Evolutionary conservation across 2,113 vertebrate species (phyloP), one percentile per base, ranked within the genome.

Genomic region (Silurus meridionalis): DNA sequence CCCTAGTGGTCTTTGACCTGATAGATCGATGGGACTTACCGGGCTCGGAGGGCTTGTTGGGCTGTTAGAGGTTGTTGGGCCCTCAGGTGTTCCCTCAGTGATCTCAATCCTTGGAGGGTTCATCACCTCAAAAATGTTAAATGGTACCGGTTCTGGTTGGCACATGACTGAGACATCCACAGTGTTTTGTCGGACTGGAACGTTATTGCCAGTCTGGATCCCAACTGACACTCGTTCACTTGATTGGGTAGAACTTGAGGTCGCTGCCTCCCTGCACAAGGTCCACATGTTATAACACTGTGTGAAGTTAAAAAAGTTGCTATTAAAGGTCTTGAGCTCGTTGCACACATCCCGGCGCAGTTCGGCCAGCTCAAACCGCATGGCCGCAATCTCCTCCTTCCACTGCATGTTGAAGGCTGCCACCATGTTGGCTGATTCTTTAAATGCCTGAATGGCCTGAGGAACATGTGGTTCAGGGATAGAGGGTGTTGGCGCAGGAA

Each of bases 261-360:
- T 71, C 3, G 83, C 93, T 6, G 92, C 93, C 88, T 95, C 95
- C 63, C 95, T 93, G 89, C 95, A 95, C 90, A 95, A 92, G 61
- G 94, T 94, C 95, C 95, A 96, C 94, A 95, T 95, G 83, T 95
- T 96, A 91, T 96, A 96, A 91, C 95, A 96, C 94, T 95, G 95
- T 78, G 95, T 96, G 87, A 96, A 96, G 92, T 96, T 96, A 91
- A 96, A 95, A 92, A 96, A 96, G 93, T 96, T 96, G 91, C 94
- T 96, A 94, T 96, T 96, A 89, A 96, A 96, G 78, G 95, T 96
- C 90, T 96, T 96, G 80, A 96, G 83, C 88, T 96, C 95, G 7
- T 94, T 95, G 25, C 95, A 96, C 71, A 96, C 94, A 48, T 96
- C 95, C 79, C 95, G 91, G 1, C 95, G 94, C 60, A 96, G 91